Base-by-base conservation (phyloP, 2,797 vertebrate genomes). In the Alexandromys oeconomus region DNA sequence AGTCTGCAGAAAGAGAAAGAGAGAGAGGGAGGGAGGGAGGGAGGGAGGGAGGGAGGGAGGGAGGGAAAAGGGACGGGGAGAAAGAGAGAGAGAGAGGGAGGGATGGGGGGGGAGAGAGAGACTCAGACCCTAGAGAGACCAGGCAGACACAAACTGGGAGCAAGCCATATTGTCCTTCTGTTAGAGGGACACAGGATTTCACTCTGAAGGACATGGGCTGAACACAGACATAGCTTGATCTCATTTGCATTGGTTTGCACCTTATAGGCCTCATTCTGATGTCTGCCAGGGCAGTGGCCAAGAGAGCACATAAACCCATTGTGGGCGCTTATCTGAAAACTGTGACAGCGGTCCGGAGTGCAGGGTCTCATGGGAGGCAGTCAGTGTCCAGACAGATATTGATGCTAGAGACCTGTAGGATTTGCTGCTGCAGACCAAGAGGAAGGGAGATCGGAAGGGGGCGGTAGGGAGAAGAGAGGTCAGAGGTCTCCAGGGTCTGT, bases 1-100 rank as follows among this genome's bases (percentile, higher is more conserved):
- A 46, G 1, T 27, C 21, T 29, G 0, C 0, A 14, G 27, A 5
- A 27, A 10, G 10, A n/a, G 29, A 0, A 5, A n/a, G 31, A 3
- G 6, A 27, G 51, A 14, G 31, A 4, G 11, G 6, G 46, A 10
- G 31, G 3, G 2, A 23, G 5, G 21, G 9, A 7, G 9, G 31
- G 23, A 0, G 4, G 21, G 17, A 1, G 6, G 5, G 34, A 7
- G 19, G 13, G 9, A 2, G 1, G 11, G 17, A 10, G 31, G 3
- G 2, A 23, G 19, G 21, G 6, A 46, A n/a, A n/a, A n/a, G n/a
- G n/a, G n/a, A n/a, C n/a, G n/a, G n/a, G n/a, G n/a, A n/a, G n/a
- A n/a, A n/a, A 46, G 31, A 23, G 14, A 25, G 69, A 21, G 6
- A 14, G 15, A 19, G 17, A 13, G 11, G 40, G 34, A 34, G 10